Conservation (phyloP, 2,888 invertebrate species). For the Amphipoea oculea region DNA sequence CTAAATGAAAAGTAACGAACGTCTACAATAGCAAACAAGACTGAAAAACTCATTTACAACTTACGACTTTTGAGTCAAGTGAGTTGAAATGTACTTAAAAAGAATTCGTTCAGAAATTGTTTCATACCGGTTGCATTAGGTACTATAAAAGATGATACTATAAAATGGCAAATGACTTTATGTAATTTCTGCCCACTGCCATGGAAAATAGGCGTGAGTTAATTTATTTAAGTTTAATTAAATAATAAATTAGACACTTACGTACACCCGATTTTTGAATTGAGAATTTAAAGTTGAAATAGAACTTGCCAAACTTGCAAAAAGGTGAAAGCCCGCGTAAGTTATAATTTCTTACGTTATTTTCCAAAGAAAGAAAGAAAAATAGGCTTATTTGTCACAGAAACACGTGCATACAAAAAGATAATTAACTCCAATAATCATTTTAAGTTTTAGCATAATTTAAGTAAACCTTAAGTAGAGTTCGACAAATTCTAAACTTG, state of each 20-base stretch:
- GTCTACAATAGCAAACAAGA: constrained; percentile 69
- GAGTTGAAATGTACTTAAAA: not conserved
- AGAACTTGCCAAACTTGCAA: too few relatives aligned
- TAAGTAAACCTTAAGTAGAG: not conserved
- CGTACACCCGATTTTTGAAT: not conserved
- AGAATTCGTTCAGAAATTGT: not conserved
- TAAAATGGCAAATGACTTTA: not conserved
- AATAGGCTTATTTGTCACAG: too few relatives aligned
- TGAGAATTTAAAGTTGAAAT: not conserved
- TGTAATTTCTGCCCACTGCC: not conserved
- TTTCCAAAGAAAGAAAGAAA: not conserved
- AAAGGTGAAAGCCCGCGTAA: not conserved
- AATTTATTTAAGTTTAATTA: not conserved
- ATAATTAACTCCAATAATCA: too few relatives aligned
- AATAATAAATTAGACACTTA: not conserved
- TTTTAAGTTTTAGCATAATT: not conserved
- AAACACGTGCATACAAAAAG: too few relatives aligned
- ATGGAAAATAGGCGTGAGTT: too few relatives aligned
- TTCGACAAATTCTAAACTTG: not conserved
- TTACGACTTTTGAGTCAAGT: constrained; percentile 51
- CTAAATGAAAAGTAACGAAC: constrained; percentile 67
- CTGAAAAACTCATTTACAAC: constrained; percentile 66
- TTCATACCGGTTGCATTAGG: not conserved
- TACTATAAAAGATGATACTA: too few relatives aligned
- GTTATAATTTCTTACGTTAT: not conserved